Conservation (phyloP, 1,140 invertebrate species). For the Ceratina japonica region DNA sequence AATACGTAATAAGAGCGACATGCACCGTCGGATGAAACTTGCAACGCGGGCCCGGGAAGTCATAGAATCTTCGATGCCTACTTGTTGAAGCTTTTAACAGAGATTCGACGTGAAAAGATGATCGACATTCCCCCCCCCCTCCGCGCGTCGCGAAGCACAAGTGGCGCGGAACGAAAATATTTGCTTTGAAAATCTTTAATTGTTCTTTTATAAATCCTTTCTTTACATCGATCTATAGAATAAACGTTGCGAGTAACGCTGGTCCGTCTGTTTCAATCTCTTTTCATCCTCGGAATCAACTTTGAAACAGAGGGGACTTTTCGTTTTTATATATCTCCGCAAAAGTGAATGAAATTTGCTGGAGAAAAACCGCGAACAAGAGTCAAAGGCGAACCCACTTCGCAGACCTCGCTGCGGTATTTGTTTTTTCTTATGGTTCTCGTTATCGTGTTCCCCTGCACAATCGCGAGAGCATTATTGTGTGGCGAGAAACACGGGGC, state of each 20-base stretch:
- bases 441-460: constrained; percentile 2
- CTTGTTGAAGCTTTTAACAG: not conserved
- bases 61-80: not conserved
- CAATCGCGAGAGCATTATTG: no score
- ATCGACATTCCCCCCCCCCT: not conserved
- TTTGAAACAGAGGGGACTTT: not conserved
- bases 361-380: not conserved
- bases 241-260: no score
- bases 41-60: not conserved
- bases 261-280: not conserved
- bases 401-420: not conserved
- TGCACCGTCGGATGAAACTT: not conserved
- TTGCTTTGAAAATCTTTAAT: no score
- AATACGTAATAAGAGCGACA: not conserved
- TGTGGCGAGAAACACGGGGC: not conserved
- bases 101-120: no score
- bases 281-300: not conserved
- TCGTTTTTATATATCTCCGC: no score
- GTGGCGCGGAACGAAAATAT: no score
- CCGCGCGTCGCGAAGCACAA: not conserved
- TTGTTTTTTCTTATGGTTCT: not conserved
- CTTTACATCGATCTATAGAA: no score
- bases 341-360: not conserved
- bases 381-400: not conserved
- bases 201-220: no score